A percentile compares a stretch with the other conserved stretches of the same genome.
Conservation (phyloP, 2,113 vertebrate genomes). For the human region DNA sequence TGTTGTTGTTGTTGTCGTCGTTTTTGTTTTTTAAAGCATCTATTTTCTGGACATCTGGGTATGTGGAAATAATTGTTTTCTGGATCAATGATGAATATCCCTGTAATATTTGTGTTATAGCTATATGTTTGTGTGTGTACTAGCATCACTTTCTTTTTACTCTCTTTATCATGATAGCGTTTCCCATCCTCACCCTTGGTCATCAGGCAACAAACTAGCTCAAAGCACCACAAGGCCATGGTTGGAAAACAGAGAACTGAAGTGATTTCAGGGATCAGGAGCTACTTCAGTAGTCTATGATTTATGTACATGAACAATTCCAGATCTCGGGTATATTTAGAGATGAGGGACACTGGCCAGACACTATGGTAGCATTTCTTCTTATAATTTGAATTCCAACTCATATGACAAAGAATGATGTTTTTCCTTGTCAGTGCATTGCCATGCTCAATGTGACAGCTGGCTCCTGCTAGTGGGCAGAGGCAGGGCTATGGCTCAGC, state of each 20-base stretch:
- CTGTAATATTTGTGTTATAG: neutral
- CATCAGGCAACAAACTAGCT: neutral
- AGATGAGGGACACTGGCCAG: neutral
- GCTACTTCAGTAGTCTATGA: neutral
- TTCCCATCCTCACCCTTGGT: neutral
- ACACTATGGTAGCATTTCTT: neutral
- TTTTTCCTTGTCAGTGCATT: conserved; percentile 47
- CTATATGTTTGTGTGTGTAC: neutral
- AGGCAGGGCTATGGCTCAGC: neutral
- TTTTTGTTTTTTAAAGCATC: neutral
- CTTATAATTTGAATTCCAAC: conserved; percentile 51
- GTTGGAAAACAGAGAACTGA: neutral
- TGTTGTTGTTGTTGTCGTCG: no score
- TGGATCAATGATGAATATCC: neutral
- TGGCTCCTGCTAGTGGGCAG: neutral
- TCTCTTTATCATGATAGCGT: neutral
- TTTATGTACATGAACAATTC: neutral
- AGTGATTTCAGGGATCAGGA: neutral
- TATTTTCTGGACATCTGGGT: neutral
- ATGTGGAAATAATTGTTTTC: neutral
- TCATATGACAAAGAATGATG: conserved; percentile 26
- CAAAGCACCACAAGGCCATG: neutral
- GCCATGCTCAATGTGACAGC: neutral
- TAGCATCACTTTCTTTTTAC: neutral
- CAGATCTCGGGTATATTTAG: neutral